Conservation (phyloP, 2,797 vertebrate species). For the Anguilla megastoma region DNA sequence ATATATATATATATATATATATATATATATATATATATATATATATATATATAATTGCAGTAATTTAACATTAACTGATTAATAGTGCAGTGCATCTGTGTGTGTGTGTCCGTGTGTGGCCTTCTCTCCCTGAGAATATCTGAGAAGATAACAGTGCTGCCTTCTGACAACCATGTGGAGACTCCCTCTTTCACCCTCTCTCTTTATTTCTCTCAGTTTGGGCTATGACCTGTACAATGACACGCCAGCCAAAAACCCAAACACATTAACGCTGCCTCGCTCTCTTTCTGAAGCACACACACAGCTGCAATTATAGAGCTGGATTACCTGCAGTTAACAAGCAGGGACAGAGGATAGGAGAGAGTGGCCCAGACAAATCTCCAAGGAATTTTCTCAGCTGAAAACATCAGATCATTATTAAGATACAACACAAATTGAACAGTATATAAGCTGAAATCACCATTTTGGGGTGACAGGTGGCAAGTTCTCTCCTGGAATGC, state of each 20-base stretch:
- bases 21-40: too few relatives aligned
- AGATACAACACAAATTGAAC: neutral
- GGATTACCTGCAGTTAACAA: neutral
- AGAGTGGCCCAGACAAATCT: neutral
- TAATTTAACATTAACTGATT: too few relatives aligned
- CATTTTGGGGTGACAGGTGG: neutral
- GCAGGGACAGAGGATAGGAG: neutral
- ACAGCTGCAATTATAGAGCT: neutral
- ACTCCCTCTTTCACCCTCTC: neutral
- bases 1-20: too few relatives aligned
- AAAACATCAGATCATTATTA: neutral
- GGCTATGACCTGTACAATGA: neutral
- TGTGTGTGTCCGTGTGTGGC: conserved; percentile 35
- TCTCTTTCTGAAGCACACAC: neutral
- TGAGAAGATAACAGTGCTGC: neutral
- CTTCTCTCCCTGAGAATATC: conserved; percentile 20
- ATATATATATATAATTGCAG: neutral
- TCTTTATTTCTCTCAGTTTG: neutral
- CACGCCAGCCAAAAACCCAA: neutral
- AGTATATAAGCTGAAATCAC: too few relatives aligned
- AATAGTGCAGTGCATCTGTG: neutral
- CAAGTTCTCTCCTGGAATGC: too few relatives aligned
- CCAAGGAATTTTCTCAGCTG: neutral
- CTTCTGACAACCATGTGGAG: neutral
- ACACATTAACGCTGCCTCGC: neutral